Evolutionary conservation across 2,888 invertebrate species (phyloP), one percentile per base, ranked within the genome.

Genomic region (Dendrolimus pini): DNA sequence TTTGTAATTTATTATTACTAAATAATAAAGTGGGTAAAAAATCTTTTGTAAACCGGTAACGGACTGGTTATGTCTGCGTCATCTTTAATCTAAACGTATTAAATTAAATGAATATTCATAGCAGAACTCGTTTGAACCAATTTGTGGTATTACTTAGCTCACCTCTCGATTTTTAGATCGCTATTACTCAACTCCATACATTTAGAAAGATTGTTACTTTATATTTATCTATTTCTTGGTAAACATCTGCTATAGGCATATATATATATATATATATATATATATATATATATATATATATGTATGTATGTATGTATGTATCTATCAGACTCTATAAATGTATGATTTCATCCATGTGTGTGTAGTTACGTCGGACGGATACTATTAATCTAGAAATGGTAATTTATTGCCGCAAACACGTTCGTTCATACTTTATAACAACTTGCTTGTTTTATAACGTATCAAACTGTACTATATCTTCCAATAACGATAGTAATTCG

Each of bases 21-120:
- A 65, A 61, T 68, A 62, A 68, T 59, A 58, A 64, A 59, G 69
- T 74, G 74, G 72, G 72, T 65, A 67, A 74, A 67, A 67, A 69
- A 70, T 63, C 68, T 65, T 66, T 75, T 71, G 74, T 65, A 65
- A 77, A 78, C 74, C 75, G 71, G 75, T 79, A 77, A 71, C 66
- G 69, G 62, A 56, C 63, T 65, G 67, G 70, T 73, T 72, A 69
- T 67, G 76, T 75, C 77, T 83, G 83, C 81, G 81, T 86, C 85
- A 85, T 81, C 75, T 76, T 65, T 77, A 78, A 78, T 75, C 77
- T 71, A 74, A 65, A 74, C 77, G 70, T 78, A 77, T 79, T 30
- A 30, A 81, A 79, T 77, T 77, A 78, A 80, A 85, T 83, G 78
- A 84, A 83, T 84, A 86, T 86, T 86, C 82, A 85, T 81, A 80